A percentile compares a stretch with the other conserved stretches of the same genome.
These are phyloP conservation scores for Ranitomeya imitator DNA, from an alignment of 2,113 vertebrate genomes.

Conservation along the genomic window DNA sequence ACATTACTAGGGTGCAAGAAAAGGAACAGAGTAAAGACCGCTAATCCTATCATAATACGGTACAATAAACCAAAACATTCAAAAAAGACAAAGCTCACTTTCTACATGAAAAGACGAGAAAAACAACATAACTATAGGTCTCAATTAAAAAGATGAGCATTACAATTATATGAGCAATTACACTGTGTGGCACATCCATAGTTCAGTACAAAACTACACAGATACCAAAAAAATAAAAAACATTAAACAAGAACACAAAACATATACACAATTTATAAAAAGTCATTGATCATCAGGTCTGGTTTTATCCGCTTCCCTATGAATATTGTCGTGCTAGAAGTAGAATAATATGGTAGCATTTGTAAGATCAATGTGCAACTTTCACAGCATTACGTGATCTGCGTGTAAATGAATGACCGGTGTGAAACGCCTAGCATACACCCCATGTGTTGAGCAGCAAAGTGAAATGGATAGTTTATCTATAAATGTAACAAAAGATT, in stretches of 20 bases:
- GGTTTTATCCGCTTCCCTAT: not conserved
- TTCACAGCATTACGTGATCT: not conserved
- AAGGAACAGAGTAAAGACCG: not conserved
- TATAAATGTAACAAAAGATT: not conserved
- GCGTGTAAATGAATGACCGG: not conserved
- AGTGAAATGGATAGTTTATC: not conserved
- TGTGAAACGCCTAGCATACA: not conserved
- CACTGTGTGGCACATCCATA: not conserved
- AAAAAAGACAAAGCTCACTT: not conserved
- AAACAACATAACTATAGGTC: not conserved
- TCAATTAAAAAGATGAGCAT: not conserved
- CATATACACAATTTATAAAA: not conserved
- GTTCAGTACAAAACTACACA: constrained; percentile 12
- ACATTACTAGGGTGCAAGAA: constrained; percentile 17
- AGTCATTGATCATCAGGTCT: not conserved
- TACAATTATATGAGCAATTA: not conserved
- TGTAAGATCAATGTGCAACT: not conserved
- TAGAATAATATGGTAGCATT: no score
- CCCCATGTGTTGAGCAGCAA: not conserved
- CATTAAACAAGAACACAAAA: not conserved
- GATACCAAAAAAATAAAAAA: not conserved
- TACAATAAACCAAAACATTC: not conserved
- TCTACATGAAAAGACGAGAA: constrained; percentile 3
- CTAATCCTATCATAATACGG: not conserved
- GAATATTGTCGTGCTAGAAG: not conserved